Conservation (phyloP, 92 coral and sea anemone genomes). For the Zoanthus sociatus region DNA sequence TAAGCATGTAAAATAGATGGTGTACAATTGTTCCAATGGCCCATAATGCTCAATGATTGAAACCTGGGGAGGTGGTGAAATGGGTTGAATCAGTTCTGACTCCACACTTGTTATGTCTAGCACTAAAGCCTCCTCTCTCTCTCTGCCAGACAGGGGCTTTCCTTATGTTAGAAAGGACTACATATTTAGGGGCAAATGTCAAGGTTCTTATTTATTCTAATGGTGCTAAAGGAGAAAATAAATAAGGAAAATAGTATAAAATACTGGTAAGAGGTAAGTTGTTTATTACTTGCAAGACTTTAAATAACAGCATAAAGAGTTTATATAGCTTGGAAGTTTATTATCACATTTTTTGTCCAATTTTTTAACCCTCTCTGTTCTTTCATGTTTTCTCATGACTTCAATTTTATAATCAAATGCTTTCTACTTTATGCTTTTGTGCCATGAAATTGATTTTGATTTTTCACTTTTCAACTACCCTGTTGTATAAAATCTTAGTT, state of each 20-base stretch:
- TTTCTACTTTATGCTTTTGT: slow-evolving; percentile 25
- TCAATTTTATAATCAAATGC: slow-evolving; percentile 21
- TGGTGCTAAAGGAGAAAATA: slow-evolving; percentile 35
- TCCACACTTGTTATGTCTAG: slow-evolving; percentile 35
- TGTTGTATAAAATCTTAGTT: slow-evolving; percentile 15
- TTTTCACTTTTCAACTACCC: slow-evolving; percentile 28
- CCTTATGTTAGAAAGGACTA: slow-evolving; percentile 35
- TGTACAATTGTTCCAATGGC: slow-evolving; percentile 33
- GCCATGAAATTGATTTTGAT: slow-evolving; percentile 23
- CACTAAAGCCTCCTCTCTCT: slow-evolving; percentile 22
- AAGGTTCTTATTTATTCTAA: slow-evolving; percentile 39
- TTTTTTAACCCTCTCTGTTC: slow-evolving; percentile 11
- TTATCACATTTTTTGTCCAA: slow-evolving; percentile 14
- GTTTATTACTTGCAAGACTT: slow-evolving; percentile 25
- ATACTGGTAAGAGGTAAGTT: slow-evolving; percentile 19
- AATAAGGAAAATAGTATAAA: slow-evolving; percentile 24
- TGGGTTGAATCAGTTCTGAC: slow-evolving; percentile 29
- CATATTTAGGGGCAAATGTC: slow-evolving; percentile 38
- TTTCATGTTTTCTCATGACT: slow-evolving; percentile 28
- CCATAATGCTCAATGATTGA: slow-evolving; percentile 24
- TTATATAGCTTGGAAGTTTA: slow-evolving; percentile 14
- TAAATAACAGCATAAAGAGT: slow-evolving; percentile 28
- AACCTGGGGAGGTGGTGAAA: slow-evolving; percentile 21
- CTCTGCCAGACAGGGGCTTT: slow-evolving; percentile 38
- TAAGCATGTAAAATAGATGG: slow-evolving; percentile 32